Evolutionary conservation across 2,113 vertebrate genomes (phyloP).

Genomic region (Gambusia affinis): DNA sequence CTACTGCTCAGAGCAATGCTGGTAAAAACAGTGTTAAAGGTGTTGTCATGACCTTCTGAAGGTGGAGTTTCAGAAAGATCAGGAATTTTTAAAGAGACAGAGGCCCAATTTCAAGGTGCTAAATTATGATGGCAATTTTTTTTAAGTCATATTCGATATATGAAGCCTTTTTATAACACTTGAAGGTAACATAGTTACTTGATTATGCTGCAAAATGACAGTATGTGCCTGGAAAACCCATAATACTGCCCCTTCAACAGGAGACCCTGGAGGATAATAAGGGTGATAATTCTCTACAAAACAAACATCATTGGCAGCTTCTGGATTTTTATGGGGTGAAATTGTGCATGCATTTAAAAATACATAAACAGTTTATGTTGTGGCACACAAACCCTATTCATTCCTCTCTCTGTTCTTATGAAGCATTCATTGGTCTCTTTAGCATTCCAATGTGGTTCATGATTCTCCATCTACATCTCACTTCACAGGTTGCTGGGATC

Average conservation of each 20-base stretch:
- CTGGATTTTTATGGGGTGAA: slow-evolving; percentile 35
- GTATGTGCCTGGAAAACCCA: no score
- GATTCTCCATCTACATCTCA: slow-evolving; percentile 72
- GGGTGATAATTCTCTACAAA: slow-evolving; percentile 20
- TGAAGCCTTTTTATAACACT: no score
- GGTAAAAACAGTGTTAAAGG: no score
- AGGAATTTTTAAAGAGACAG: no score
- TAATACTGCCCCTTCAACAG: neutral
- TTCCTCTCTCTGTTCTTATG: slow-evolving; percentile 16
- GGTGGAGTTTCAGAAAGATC: no score
- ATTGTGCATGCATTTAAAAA: slow-evolving; percentile 9
- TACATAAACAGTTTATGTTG: neutral
- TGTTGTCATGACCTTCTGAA: no score
- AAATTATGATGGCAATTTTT: no score
- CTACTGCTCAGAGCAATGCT: no score
- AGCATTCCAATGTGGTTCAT: slow-evolving; percentile 62
- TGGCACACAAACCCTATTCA: neutral
- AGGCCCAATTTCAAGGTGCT: no score
- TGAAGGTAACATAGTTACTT: no score
- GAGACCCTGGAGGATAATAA: slow-evolving; percentile 3
- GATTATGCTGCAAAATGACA: no score
- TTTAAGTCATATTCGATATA: no score
- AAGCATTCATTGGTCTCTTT: slow-evolving; percentile 49
- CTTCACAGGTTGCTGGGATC: slow-evolving; percentile 58
- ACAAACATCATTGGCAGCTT: slow-evolving; percentile 15